Conservation (phyloP, 2,797 vertebrate species). For the Borostomias antarcticus region DNA sequence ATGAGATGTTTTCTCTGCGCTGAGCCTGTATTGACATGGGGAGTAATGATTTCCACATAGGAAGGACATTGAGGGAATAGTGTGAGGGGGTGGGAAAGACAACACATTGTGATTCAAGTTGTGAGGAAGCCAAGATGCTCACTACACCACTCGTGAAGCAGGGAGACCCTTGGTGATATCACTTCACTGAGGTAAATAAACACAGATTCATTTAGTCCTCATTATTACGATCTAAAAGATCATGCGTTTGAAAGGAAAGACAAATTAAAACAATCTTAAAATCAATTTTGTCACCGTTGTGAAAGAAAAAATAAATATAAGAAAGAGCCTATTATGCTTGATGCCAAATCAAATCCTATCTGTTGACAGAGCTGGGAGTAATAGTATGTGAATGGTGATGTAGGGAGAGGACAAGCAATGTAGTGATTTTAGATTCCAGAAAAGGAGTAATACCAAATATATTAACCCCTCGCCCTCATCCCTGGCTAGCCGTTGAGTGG, state of each 20-base stretch:
- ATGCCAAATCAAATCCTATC: not conserved
- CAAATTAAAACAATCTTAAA: not conserved
- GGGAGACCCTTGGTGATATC: slow-evolving; percentile 49
- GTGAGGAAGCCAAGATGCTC: slow-evolving; percentile 57
- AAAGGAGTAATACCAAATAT: slow-evolving; percentile 75
- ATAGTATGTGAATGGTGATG: not conserved
- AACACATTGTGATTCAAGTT: slow-evolving; percentile 64
- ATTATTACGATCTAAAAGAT: too few species aligned
- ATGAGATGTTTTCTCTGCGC: slow-evolving; percentile 78
- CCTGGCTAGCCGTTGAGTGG: slow-evolving; percentile 56
- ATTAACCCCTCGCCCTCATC: slow-evolving; percentile 72
- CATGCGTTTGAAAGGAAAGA: not conserved
- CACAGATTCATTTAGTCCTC: too few species aligned
- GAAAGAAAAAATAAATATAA: not conserved
- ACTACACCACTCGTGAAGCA: slow-evolving; percentile 45
- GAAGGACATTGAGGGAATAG: slow-evolving; percentile 69
- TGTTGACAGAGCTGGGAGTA: not conserved
- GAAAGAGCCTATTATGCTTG: not conserved
- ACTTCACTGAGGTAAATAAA: slow-evolving; percentile 37
- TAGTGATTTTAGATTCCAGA: slow-evolving; percentile 36
- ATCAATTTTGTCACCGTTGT: too few species aligned
- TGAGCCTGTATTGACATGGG: slow-evolving; percentile 74
- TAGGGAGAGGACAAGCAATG: not conserved
- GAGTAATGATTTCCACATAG: slow-evolving; percentile 75
- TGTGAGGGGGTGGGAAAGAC: slow-evolving; percentile 70